These are phyloP conservation scores for Leptoteleia sp. DNA, from an alignment of 1,140 invertebrate species.

Conservation along the genomic window DNA sequence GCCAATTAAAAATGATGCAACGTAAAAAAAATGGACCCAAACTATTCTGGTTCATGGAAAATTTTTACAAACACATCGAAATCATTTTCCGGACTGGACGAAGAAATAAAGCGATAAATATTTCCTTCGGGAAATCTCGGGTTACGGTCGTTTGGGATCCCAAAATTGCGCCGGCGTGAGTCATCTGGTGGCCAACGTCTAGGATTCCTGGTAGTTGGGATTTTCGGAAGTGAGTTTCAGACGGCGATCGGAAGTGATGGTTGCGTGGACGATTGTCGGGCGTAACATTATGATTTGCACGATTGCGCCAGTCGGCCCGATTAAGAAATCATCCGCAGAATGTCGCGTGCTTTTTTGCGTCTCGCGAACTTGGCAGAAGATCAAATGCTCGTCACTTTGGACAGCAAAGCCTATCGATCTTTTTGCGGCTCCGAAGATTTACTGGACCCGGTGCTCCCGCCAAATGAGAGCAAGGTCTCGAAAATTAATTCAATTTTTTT, in stretches of 20 bases:
- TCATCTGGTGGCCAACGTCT: conserved; percentile 15
- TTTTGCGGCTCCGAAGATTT: conserved; percentile 27
- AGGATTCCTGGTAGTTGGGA: conserved; percentile 12
- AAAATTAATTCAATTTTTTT: no score
- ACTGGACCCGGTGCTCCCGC: background rate
- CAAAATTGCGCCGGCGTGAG: conserved; percentile 33
- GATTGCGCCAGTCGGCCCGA: conserved; percentile 12
- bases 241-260: background rate
- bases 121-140: conserved; percentile 43
- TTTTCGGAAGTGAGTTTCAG: conserved; percentile 7
- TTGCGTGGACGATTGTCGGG: no score
- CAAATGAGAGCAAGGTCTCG: conserved; percentile 23
- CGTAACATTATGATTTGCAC: no score
- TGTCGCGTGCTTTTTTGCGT: conserved; percentile 10
- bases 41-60: background rate
- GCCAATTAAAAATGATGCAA: no score
- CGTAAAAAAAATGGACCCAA: no score
- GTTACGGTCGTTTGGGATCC: conserved; percentile 22
- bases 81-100: conserved; percentile 6
- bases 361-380: conserved; percentile 22
- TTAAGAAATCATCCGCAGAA: conserved; percentile 1
- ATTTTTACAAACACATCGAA: conserved; percentile 2
- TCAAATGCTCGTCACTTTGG: conserved; percentile 42
- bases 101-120: conserved; percentile 12
- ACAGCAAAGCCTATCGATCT: conserved; percentile 25